phyloP scores from a whole-genome alignment of 2,113 vertebrate genomes.

The Odontophorus gujanensis region DNA sequence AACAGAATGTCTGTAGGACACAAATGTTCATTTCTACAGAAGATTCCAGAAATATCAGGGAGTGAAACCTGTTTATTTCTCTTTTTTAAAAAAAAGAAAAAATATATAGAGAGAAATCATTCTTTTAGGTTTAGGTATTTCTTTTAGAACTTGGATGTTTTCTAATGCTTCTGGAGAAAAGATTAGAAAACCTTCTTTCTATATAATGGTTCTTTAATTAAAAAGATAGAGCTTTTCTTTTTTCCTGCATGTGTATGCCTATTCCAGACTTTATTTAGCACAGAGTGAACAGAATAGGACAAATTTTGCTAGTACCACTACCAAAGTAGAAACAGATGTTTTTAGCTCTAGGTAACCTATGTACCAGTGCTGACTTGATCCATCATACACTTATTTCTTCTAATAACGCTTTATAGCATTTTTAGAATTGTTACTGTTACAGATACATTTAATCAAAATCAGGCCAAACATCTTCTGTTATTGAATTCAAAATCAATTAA shows the following conservation, averaged over 20 bases:
- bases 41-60: background rate
- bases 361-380: accelerated
- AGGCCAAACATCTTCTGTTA: background rate
- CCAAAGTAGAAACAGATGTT: background rate
- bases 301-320: background rate
- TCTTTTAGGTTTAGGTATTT: background rate
- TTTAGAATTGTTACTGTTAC: background rate
- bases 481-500: background rate
- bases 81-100: no score
- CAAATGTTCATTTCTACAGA: background rate
- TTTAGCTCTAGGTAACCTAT: background rate
- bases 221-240: background rate
- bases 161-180: background rate
- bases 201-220: background rate
- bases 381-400: background rate
- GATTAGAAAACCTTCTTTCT: background rate
- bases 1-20: background rate
- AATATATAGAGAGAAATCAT: background rate
- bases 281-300: background rate
- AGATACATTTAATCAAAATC: background rate
- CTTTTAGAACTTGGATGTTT: background rate
- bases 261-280: background rate
- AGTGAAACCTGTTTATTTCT: background rate
- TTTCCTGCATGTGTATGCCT: accelerated
- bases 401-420: background rate